Evolutionary conservation across 2,888 invertebrate species (phyloP), one percentile per base, ranked within the genome.

Genomic region (Caenorhabditis wallacei): DNA sequence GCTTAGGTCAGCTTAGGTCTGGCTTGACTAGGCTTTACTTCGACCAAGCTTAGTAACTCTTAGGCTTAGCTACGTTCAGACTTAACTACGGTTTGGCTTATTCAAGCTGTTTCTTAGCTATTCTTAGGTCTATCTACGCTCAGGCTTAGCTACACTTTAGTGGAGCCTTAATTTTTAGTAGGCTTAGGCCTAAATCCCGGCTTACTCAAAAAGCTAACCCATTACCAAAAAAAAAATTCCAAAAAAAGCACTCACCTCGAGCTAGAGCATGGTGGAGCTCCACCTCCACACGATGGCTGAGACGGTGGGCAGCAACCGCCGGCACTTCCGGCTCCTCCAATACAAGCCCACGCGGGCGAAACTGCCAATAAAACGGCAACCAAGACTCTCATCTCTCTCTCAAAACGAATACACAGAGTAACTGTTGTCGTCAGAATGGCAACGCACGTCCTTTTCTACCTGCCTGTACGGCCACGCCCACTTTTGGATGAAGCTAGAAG

Each of bases 221-320:
- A n/a, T n/a, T 16, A 4, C 2, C 13, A 24, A 13, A 26, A 26
- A 24, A 40, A 40, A 61, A 24, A 40, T 22, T 22, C 18, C 10
- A 18, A 35, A 18, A 80, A 72, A 53, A 16, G 1, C 3, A 30
- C 61, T 74, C 61, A 87, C 89, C 88, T 89, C 61, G 88, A 84
- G 74, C 87, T 85, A 69, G 88, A 86, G 84, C 90, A 89, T 37
- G 87, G 86, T 24, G 89, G 89, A 35, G 86, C 70, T 40, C 71
- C 79, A 4, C 69, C 72, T 59, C 79, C 84, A 48, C 86, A 86
- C 22, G 82, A 72, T 53, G 86, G 85, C 59, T 85, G 83, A 10
- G 82, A 82, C 30, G 86, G 86, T 64, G 86, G 86, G 70, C 86
- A 86, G 54, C 86, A 86, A 48, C 86, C 86, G n/a, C 80, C 83